Evolutionary conservation across 1,140 invertebrate species (phyloP), one percentile per base, ranked within the genome.

Genomic region (Drosophila albomicans): DNA sequence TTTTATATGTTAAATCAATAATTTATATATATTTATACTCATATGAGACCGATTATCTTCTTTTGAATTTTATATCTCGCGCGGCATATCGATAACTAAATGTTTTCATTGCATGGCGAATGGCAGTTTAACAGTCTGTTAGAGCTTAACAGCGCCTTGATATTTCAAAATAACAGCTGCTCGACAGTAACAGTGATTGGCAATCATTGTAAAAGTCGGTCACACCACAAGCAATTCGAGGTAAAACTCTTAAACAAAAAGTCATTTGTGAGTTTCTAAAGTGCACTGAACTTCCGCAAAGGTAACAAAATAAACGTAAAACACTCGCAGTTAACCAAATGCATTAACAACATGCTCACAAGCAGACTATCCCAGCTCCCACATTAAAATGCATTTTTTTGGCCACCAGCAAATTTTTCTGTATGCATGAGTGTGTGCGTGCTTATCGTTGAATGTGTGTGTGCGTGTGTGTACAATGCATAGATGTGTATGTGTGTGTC

Each of bases 241-340:
- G 72, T 75, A 75, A 69, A 75, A 75, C 70, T 70, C 67, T 70
- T 75, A 75, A 75, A 70, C 65, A 69, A 75, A 72, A 75, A 75
- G 66, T 75, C 58, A 75, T 70, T 75, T 58, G 72, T 70, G 67
- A 16, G 35, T 75, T 58, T 57, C 35, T 20, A 57, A 70, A 75
- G 72, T 75, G 72, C 72, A 75, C 72, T 70, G 59, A 70, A 75
- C 66, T 75, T 70, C 20, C 66, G 67, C 15, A 70, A 74, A 75
- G 72, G 72, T 75, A 75, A 75, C 58, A 25, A 62, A 70, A 49
- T 69, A 57, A 54, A 25, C 52, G 49, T 63, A 43, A 48, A 57
- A 58, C 62, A 63, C 66, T 58, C 51, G 72, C 72, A 63, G 58
- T 35, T 63, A 75, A 75, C 43, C 51, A 62, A 75, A 61, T 25